These are phyloP conservation scores for Epizoanthus illoricatus DNA, from an alignment of 92 coral and sea anemone species.

Conservation along the genomic window DNA sequence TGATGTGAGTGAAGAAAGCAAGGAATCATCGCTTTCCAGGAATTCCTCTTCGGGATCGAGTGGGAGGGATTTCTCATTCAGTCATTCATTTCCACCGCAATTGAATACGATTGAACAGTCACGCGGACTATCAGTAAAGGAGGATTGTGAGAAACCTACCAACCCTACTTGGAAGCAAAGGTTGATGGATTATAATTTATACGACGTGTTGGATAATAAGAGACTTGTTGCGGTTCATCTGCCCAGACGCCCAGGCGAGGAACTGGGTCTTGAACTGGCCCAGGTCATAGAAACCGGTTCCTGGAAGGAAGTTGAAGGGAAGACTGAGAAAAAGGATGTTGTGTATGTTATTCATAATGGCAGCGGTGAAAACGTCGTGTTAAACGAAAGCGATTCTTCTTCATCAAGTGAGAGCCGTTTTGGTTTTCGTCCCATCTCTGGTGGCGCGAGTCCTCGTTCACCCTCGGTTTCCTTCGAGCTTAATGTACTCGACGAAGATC, in stretches of 20 bases:
- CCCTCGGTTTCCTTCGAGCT: conserved; percentile 44
- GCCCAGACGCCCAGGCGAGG: conserved; percentile 58
- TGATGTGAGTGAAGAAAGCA: background rate
- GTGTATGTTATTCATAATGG: conserved; percentile 73
- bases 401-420: background rate
- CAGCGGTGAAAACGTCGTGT: conserved; percentile 67
- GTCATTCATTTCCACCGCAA: background rate
- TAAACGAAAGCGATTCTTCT: conserved; percentile 33
- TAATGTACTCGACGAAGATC: background rate
- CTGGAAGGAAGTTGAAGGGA: conserved; percentile 32
- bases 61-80: background rate
- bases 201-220: conserved; percentile 48
- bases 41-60: conserved; percentile 18
- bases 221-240: conserved; percentile 56
- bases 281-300: conserved; percentile 73
- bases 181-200: conserved; percentile 26
- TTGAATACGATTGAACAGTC: background rate
- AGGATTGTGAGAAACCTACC: background rate
- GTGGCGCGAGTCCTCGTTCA: conserved; percentile 25
- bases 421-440: conserved; percentile 13
- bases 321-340: conserved; percentile 45
- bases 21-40: background rate
- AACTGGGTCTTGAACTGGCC: conserved; percentile 77
- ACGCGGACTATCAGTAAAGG: background rate
- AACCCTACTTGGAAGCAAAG: background rate